These are phyloP conservation scores for Eupithecia dodoneata DNA, from an alignment of 2,888 invertebrate genomes.

Conservation along the genomic window DNA sequence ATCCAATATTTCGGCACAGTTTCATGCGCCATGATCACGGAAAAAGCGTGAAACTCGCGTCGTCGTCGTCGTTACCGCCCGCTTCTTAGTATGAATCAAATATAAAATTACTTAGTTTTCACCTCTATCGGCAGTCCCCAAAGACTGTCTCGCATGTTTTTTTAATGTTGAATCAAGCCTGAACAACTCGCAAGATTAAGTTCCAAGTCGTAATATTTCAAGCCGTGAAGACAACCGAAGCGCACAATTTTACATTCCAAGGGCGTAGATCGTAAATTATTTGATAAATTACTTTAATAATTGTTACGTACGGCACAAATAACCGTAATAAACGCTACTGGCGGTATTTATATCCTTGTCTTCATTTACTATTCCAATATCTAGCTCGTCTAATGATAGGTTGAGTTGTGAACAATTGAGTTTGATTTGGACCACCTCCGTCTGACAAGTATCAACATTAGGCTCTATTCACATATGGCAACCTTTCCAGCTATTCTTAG, in stretches of 20 bases:
- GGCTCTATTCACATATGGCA: too few relatives aligned
- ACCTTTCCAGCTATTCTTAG: background rate
- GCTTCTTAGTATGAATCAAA: too few relatives aligned
- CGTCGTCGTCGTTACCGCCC: too few relatives aligned
- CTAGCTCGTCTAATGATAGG: constrained; percentile 10
- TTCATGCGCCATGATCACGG: too few relatives aligned
- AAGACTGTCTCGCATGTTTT: background rate
- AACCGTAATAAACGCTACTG: constrained; percentile 41
- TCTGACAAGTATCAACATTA: background rate
- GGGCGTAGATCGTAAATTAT: constrained; percentile 44
- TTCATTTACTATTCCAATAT: constrained; percentile 32
- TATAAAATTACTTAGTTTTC: too few relatives aligned
- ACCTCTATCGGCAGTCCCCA: too few relatives aligned
- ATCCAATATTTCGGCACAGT: too few relatives aligned
- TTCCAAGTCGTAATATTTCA: background rate
- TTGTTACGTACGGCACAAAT: constrained; percentile 42
- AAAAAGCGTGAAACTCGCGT: too few relatives aligned
- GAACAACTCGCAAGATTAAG: background rate
- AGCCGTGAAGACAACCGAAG: background rate
- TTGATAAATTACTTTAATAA: constrained; percentile 45
- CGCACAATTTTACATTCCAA: constrained; percentile 39
- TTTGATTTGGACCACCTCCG: constrained; percentile 4
- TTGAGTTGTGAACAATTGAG: constrained; percentile 5
- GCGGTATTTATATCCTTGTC: constrained; percentile 33
- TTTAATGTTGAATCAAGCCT: background rate